Evolutionary conservation across 2,113 vertebrate genomes (phyloP), one percentile per base, ranked within the genome.

Genomic region (Benthochromis sp.): DNA sequence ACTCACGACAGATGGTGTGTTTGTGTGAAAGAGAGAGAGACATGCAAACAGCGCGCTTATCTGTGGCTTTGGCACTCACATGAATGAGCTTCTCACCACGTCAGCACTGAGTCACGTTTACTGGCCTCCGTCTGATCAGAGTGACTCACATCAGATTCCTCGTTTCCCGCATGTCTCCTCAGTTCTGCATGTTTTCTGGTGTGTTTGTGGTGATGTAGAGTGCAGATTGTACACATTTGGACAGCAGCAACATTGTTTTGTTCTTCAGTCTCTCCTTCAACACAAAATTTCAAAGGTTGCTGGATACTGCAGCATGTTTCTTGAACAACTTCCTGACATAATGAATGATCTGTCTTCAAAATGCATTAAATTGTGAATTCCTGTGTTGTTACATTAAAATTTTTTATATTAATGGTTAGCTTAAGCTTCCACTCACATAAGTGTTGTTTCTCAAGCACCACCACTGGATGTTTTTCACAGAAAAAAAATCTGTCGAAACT

Each of bases 1-100:
- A 91, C 87, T 88, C 79, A 85, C 50, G 38, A 88, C 94, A 93
- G 94, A 94, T 94, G 91, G 92, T 81, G 85, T 87, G 84, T 87
- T 83, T 90, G 90, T 84, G 85, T 43, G 84, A 78, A 50, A 50
- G 45, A 78, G 45, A 63, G 79, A 86, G 79, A 55, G 54, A 71
- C 8, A 53, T 38, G 8, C 27, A n/a, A 34, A 73, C 52, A 80
- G 19, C 21, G 36, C 17, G 3, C 71, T 52, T 34, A n/a, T 73
- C 83, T 36, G 88, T 84, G 71, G 43, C 43, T 34, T 83, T 84
- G 71, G 71, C 57, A 19, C 81, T 80, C 86, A 59, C 50, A 88
- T 88, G 83, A 92, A 90, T 89, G 88, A 90, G 76, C 84, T 84
- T 83, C 59, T 89, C 83, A 40, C 63, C 85, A 78, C 52, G 79